phyloP scores from a whole-genome alignment of 64 coral and sea anemone genomes.

The Stylophora pistillata region DNA sequence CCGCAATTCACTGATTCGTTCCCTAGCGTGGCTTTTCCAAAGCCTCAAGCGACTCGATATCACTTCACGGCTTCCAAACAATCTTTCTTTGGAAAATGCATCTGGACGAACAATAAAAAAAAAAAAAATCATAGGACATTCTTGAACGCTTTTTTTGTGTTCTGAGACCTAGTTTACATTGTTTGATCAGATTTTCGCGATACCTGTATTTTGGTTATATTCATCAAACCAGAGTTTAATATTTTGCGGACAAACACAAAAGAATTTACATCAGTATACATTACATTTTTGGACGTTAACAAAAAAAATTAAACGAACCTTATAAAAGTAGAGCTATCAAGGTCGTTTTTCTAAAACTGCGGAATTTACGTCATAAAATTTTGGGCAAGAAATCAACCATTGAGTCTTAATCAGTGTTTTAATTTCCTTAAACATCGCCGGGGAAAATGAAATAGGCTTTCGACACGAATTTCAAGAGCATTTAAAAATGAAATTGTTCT shows the following conservation, averaged over 20 bases:
- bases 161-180: neutral
- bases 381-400: neutral
- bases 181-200: too few species aligned
- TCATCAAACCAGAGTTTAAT: too few species aligned
- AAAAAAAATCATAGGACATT: neutral
- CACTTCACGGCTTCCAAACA: constrained; percentile 15
- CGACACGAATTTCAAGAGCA: neutral
- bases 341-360: neutral
- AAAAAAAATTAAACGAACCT: too few species aligned
- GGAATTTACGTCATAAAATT: neutral
- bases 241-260: too few species aligned
- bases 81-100: neutral
- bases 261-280: too few species aligned
- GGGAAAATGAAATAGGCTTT: neutral
- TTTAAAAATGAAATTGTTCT: neutral
- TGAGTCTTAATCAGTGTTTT: too few species aligned
- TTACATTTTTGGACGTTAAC: too few species aligned
- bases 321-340: too few species aligned
- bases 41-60: neutral
- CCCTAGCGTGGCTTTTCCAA: neutral
- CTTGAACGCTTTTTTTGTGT: neutral
- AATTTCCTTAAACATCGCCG: too few species aligned
- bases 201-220: too few species aligned
- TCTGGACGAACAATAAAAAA: neutral
- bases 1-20: constrained; percentile 1